Base-by-base conservation (phyloP, 2,888 invertebrate species). In the Microplitis deprimator region DNA sequence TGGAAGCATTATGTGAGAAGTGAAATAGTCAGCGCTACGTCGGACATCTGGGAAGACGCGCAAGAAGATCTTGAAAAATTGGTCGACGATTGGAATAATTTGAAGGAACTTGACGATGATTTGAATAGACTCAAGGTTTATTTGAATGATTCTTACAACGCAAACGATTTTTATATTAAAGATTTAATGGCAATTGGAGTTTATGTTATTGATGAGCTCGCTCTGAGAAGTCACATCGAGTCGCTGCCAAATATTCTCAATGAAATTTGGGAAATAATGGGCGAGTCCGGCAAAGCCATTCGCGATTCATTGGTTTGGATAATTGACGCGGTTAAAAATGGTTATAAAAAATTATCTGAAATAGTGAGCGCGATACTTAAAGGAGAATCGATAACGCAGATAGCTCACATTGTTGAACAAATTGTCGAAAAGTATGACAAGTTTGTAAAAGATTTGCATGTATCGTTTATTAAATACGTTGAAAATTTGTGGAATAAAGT, bases 201-300 rank as follows among this genome's bases (percentile, higher is more conserved):
- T 61, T 93, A 93, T 72, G 91, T 96, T 1, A 90, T 95, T 65
- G 96, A 96, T 82, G 96, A 96, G 87, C 91, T 96, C 87, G 94
- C 96, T 0, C 92, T 96, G 68, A 91, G 94, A 77, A 93, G 94
- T 79, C 95, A 96, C 86, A 93, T 96, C 82, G 94, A 96, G 83
- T 94, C 94, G 0, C 86, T 96, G 72, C 96, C 96, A 0, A 95
- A 94, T 68, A 95, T 96, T 38, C 92, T 96, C 0, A 94, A 94
- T 69, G 96, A 96, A 88, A 92, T 96, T 85, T 96, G 95, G 95
- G 95, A 95, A 5, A 93, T 95, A 83, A 95, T 96, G 95, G 96
- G 96, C 0, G 95, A 96, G 74, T 96, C 96, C 0, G 96, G 96
- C 7, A 92, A 94, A 81, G 95, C 95, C 0, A 92, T 96, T 20